A percentile compares a stretch with the other conserved stretches of the same genome.
These are phyloP conservation scores for Eupithecia exiguata DNA, from an alignment of 2,888 invertebrate genomes.

Conservation along the genomic window DNA sequence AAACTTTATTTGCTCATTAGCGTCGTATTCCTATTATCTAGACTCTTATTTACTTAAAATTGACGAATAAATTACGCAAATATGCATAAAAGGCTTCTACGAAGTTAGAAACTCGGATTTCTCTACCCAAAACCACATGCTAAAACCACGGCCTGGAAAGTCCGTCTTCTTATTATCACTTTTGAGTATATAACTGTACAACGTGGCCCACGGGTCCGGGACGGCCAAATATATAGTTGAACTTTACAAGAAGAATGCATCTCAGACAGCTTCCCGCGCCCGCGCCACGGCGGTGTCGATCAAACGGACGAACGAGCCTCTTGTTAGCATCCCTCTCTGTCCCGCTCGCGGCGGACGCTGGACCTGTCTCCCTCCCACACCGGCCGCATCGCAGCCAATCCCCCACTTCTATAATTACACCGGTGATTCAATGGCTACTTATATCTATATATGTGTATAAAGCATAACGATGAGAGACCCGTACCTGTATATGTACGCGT, in stretches of 20 bases:
- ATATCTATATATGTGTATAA: slow-evolving; percentile 77
- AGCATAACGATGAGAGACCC: slow-evolving; percentile 79
- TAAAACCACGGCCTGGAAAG: slow-evolving; percentile 37
- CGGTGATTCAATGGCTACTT: slow-evolving; percentile 84
- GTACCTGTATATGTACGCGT: slow-evolving; percentile 74
- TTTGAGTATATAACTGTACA: slow-evolving; percentile 70
- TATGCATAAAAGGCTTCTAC: slow-evolving; percentile 2
- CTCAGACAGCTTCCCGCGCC: slow-evolving; percentile 79
- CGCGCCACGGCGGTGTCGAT: slow-evolving; percentile 82
- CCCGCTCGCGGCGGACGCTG: slow-evolving; percentile 57
- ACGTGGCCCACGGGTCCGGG: slow-evolving; percentile 58
- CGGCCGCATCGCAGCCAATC: slow-evolving; percentile 82
- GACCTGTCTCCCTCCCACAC: slow-evolving; percentile 63
- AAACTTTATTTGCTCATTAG: slow-evolving; percentile 23
- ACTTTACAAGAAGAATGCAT: slow-evolving; percentile 83
- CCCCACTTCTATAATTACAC: slow-evolving; percentile 85
- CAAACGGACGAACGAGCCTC: slow-evolving; percentile 83
- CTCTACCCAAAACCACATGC: slow-evolving; percentile 27
- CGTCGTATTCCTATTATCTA: slow-evolving; percentile 10
- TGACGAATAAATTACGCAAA: slow-evolving; percentile 21
- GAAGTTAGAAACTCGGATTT: slow-evolving; percentile 19
- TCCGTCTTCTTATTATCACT: slow-evolving; percentile 46
- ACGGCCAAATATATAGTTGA: slow-evolving; percentile 82
- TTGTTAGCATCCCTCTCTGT: slow-evolving; percentile 77
- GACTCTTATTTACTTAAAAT: slow-evolving; percentile 19